Percentiles rank a stretch among this genome's conserved stretches.
Evolutionary conservation across 2,113 vertebrate species (phyloP).

Genomic region (Calidris pugnax): DNA sequence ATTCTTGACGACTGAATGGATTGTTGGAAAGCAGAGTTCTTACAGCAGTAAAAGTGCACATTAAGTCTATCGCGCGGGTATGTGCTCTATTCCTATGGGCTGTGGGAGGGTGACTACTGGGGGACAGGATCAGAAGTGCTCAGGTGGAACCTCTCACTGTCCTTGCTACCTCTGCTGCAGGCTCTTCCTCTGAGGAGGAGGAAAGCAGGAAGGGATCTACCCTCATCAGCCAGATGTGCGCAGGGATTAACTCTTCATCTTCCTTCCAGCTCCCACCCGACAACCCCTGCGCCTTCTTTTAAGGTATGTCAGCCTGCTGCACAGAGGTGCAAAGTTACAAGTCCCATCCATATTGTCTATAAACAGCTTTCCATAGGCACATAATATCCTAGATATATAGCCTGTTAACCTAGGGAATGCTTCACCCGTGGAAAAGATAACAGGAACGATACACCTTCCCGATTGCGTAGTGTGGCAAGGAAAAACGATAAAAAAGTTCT

Average conservation of each 20-base stretch:
- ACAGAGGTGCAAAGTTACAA: background rate
- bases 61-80: too few relatives aligned
- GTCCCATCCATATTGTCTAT: background rate
- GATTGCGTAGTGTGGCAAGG: background rate
- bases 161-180: background rate
- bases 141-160: background rate
- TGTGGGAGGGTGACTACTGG: background rate
- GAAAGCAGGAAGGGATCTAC: background rate
- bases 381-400: too few relatives aligned
- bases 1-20: background rate
- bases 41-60: background rate
- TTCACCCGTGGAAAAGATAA: background rate
- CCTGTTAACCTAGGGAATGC: background rate
- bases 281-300: background rate
- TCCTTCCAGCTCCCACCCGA: background rate
- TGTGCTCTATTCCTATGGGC: accelerated
- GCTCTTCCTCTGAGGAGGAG: background rate
- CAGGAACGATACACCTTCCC: background rate
- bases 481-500: background rate
- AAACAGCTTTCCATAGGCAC: background rate
- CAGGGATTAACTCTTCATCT: background rate
- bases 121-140: background rate
- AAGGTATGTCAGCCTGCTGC: background rate
- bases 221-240: background rate
- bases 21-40: background rate